These are phyloP conservation scores for Riparia riparia DNA, from an alignment of 2,113 vertebrate species.

Conservation along the genomic window DNA sequence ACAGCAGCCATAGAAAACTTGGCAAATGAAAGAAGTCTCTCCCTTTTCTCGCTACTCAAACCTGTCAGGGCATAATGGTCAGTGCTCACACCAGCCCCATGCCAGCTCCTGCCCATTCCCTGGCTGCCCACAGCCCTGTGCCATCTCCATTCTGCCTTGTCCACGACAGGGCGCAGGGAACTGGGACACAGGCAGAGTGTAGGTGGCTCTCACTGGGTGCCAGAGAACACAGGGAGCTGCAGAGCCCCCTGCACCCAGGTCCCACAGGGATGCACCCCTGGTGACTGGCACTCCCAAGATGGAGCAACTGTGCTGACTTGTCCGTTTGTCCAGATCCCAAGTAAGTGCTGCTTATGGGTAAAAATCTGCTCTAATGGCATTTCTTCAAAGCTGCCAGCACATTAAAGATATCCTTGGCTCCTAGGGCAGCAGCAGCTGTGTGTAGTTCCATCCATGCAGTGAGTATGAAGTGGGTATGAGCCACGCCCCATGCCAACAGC, in stretches of 20 bases:
- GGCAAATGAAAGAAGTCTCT: background rate
- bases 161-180: fast-evolving
- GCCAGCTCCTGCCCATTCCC: background rate
- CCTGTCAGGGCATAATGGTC: background rate
- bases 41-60: background rate
- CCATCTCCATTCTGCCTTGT: fast-evolving
- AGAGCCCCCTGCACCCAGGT: background rate
- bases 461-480: fast-evolving
- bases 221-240: background rate
- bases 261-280: background rate
- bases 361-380: constrained; percentile 32
- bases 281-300: background rate
- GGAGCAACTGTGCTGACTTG: background rate
- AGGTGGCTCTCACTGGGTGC: background rate
- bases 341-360: background rate
- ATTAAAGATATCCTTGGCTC: background rate
- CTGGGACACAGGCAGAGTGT: background rate
- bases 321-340: constrained; percentile 34
- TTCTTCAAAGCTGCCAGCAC: background rate
- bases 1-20: constrained; percentile 5
- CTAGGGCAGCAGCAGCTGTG: background rate
- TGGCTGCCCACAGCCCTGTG: background rate
- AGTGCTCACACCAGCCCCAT: fast-evolving
- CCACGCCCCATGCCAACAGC: background rate
- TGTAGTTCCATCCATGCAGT: background rate